Conservation (phyloP, 2,113 vertebrate species). For the Rhinopomastus cyanomelas region DNA sequence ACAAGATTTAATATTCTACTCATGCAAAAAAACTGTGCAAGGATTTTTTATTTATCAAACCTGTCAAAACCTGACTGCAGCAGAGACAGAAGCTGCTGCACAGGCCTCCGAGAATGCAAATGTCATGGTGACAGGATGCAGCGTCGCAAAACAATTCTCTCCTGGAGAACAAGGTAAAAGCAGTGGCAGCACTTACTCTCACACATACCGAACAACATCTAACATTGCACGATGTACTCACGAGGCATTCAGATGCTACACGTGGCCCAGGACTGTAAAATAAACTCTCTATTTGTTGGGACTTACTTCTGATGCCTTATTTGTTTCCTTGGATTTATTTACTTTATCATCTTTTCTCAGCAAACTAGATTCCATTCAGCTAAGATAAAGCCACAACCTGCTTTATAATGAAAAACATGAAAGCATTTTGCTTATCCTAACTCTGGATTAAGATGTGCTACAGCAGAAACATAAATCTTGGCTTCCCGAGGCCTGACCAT, state of each 20-base stretch:
- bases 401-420: not conserved
- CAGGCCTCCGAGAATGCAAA: not conserved
- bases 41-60: not conserved
- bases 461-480: not conserved
- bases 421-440: not conserved
- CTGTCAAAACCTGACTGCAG: not conserved
- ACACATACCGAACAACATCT: not conserved
- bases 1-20: not conserved
- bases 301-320: not conserved
- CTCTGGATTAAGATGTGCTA: not conserved
- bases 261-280: not conserved
- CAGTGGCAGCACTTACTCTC: not conserved
- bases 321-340: not conserved
- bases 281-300: not conserved
- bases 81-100: not conserved
- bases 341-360: not conserved
- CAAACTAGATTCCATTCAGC: not conserved
- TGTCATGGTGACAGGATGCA: not conserved
- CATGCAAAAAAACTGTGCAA: not conserved
- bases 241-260: rapidly evolving
- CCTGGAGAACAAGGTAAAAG: not conserved
- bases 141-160: not conserved
- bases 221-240: not conserved
- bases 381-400: not conserved
- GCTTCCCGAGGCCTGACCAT: not conserved